Evolutionary conservation across 2,797 vertebrate species (phyloP).

Genomic region (Rhinatrema bivittatum): DNA sequence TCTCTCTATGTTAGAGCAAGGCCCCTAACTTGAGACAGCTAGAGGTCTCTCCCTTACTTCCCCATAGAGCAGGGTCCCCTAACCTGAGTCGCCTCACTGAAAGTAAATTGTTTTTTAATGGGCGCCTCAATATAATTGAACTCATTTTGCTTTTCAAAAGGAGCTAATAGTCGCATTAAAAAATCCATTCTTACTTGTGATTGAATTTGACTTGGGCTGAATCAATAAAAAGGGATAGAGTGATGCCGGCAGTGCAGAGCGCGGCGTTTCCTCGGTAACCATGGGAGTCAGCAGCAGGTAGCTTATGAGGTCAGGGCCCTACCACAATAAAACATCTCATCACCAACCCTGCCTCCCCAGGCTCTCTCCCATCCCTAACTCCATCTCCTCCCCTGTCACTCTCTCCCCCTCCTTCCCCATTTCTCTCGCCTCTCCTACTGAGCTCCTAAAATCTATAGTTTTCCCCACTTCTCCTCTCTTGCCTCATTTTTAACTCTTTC

Average conservation of each 20-base stretch:
- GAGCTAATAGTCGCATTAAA: constrained; percentile 65
- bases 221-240: constrained; percentile 45
- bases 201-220: constrained; percentile 57
- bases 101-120: constrained; percentile 52
- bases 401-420: neutral
- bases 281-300: constrained; percentile 11
- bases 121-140: constrained; percentile 42
- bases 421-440: neutral
- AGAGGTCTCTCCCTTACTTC: neutral
- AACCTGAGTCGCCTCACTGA: constrained; percentile 17
- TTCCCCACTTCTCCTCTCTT: too few species aligned
- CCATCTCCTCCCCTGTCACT: neutral
- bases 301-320: too few species aligned
- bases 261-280: constrained; percentile 34
- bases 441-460: too few species aligned
- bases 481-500: too few species aligned
- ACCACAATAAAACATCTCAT: too few species aligned
- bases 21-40: too few species aligned
- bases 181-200: constrained; percentile 63
- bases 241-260: constrained; percentile 1
- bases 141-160: constrained; percentile 67
- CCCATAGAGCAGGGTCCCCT: neutral
- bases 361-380: neutral
- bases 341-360: neutral
- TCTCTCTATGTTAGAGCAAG: too few species aligned